Conservation (phyloP, 2,113 vertebrate species). For the Poeciliopsis prolifica region DNA sequence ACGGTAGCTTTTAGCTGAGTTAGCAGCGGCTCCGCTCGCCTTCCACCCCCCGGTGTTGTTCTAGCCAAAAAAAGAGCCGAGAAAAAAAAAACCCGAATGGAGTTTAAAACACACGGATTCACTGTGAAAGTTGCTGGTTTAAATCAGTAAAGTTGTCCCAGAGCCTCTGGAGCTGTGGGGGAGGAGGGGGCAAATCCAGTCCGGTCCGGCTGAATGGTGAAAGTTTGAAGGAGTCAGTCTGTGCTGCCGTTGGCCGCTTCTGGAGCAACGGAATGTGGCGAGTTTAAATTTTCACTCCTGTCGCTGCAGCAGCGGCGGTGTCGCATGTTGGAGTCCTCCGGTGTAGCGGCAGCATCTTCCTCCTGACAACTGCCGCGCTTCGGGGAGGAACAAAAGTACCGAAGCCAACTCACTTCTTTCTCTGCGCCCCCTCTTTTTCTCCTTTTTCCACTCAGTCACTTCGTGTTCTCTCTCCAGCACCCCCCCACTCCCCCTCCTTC, state of each 20-base stretch:
- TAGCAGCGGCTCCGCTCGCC: slow-evolving; percentile 60
- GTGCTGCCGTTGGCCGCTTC: slow-evolving; percentile 41
- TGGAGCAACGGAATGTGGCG: slow-evolving; percentile 63
- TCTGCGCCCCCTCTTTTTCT: slow-evolving; percentile 58
- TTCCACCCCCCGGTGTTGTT: slow-evolving; percentile 65
- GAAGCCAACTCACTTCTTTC: slow-evolving; percentile 44
- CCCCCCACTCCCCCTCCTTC: slow-evolving; percentile 12
- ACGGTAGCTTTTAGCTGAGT: slow-evolving; percentile 55
- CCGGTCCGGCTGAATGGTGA: slow-evolving; percentile 61
- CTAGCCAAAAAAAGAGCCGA: slow-evolving; percentile 43
- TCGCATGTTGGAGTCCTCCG: slow-evolving; percentile 69
- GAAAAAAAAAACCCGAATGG: neutral
- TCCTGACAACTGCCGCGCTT: slow-evolving; percentile 42
- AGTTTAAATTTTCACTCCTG: slow-evolving; percentile 51
- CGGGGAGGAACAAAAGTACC: slow-evolving; percentile 36
- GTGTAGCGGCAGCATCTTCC: slow-evolving; percentile 47
- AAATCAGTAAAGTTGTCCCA: slow-evolving; percentile 56
- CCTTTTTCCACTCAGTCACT: slow-evolving; percentile 78
- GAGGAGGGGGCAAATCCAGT: slow-evolving; percentile 41
- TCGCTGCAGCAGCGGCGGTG: slow-evolving; percentile 31
- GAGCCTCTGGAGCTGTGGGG: slow-evolving; percentile 19
- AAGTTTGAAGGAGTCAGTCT: slow-evolving; percentile 62
- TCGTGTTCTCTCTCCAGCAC: slow-evolving; percentile 45
- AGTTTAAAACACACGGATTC: neutral
- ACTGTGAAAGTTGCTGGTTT: neutral